Conservation (phyloP, 2,113 vertebrate genomes). For the Barbus barbus region DNA sequence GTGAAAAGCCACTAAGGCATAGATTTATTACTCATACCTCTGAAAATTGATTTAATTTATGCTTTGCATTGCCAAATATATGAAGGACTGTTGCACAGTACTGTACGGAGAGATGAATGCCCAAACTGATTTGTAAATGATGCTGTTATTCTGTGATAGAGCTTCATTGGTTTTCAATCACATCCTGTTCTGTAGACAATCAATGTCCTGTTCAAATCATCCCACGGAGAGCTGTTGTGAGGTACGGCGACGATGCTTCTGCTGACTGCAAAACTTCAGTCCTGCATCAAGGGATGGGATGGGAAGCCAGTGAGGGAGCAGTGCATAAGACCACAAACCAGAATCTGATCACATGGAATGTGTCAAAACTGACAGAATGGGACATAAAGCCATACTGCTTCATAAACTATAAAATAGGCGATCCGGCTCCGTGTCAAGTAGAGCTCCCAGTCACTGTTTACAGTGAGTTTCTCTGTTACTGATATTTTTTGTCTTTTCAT, state of each 20-base stretch:
- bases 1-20: too few relatives aligned
- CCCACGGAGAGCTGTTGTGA: constrained; percentile 58
- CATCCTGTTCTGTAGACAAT: neutral
- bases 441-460: constrained; percentile 61
- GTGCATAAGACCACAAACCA: accelerated
- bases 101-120: too few relatives aligned
- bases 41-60: too few relatives aligned
- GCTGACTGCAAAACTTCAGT: constrained; percentile 49
- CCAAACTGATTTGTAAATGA: too few relatives aligned
- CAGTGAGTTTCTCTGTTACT: constrained; percentile 65
- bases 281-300: neutral
- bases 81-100: too few relatives aligned
- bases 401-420: neutral
- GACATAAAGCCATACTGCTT: constrained; percentile 46
- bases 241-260: constrained; percentile 24
- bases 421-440: neutral
- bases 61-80: too few relatives aligned
- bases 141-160: neutral
- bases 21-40: too few relatives aligned
- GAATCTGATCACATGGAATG: constrained; percentile 16
- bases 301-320: constrained; percentile 15
- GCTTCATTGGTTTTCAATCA: neutral
- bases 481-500: too few relatives aligned
- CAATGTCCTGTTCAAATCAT: constrained; percentile 55
- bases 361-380: too few relatives aligned